Percentiles rank a stretch among this genome's conserved stretches.
phyloP scores from a whole-genome alignment of 2,797 vertebrate species.

The Chelon auratus region DNA sequence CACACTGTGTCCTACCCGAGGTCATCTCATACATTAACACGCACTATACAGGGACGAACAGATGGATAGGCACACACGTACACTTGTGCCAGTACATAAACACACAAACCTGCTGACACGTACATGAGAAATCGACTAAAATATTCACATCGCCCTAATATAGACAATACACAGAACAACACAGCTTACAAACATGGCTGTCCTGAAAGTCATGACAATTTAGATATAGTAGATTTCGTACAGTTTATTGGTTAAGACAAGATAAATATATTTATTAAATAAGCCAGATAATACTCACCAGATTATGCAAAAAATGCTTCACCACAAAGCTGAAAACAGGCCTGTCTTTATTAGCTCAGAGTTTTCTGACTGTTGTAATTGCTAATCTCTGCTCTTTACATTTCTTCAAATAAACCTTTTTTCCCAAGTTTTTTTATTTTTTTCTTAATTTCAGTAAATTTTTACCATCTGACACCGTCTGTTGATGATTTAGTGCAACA shows the following conservation, averaged over 20 bases:
- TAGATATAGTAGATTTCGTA: neutral
- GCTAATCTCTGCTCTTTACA: neutral
- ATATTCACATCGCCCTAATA: neutral
- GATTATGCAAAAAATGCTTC: neutral
- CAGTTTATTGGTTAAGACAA: neutral
- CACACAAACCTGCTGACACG: constrained; percentile 39
- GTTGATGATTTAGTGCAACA: neutral
- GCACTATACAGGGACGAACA: neutral
- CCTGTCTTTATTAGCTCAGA: neutral
- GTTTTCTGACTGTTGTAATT: too few species aligned
- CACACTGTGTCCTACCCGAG: constrained; percentile 21
- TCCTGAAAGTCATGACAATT: neutral
- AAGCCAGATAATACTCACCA: neutral
- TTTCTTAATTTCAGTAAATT: neutral
- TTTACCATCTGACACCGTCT: neutral
- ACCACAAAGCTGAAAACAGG: neutral
- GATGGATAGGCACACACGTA: neutral
- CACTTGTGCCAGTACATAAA: constrained; percentile 31
- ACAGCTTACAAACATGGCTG: neutral
- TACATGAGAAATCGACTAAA: constrained; percentile 3
- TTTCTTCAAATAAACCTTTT: neutral
- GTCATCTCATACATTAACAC: constrained; percentile 31
- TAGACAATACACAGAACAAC: neutral
- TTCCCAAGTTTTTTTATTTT: neutral
- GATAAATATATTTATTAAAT: neutral